Base-by-base conservation (phyloP, 2,888 invertebrate species). In the Lobophora halterata region DNA sequence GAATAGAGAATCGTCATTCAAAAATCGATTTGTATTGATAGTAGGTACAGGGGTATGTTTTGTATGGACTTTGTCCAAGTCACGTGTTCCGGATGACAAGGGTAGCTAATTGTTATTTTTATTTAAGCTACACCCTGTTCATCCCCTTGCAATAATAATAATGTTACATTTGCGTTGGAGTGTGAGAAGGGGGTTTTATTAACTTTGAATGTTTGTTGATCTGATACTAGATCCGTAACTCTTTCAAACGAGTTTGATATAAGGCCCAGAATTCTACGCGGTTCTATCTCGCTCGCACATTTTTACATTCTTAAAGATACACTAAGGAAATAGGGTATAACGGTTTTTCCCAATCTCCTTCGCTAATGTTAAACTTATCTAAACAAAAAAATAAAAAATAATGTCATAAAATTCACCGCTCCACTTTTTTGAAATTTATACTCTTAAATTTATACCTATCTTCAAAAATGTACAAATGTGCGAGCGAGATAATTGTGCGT, bases 61-160 rank as follows among this genome's bases (percentile, higher is more conserved):
- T 43, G 57, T 57, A 44, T 45, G 44, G 44, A 57, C 55, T 49
- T 55, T 59, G 49, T 55, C 41, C 48, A 36, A 31, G 58, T 49
- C 69, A 65, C 66, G 66, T 65, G 69, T 34, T 23, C 7, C 26
- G 42, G 32, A 44, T 46, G 57, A 54, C 47, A 52, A 37, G 63
- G 61, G 58, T 49, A 34, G 41, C 54, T 58, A 58, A 62, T 59
- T 55, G 61, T 63, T 55, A 58, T 57, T 43, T 33, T 43, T 55
- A 51, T 64, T 58, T 51, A 48, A 58, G 46, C 49, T 45, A 21
- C 36, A 41, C 39, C 37, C 47, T 40, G 39, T 18, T 25, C 33
- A 31, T 43, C 56, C 59, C 59, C 56, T 53, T 46, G 35, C 33
- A 41, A 36, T 38, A 43, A 43, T 33, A 30, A 24, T 37, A 40